Conservation (phyloP, 2,797 vertebrate species). For the Poeciliopsis paucimaculata region DNA sequence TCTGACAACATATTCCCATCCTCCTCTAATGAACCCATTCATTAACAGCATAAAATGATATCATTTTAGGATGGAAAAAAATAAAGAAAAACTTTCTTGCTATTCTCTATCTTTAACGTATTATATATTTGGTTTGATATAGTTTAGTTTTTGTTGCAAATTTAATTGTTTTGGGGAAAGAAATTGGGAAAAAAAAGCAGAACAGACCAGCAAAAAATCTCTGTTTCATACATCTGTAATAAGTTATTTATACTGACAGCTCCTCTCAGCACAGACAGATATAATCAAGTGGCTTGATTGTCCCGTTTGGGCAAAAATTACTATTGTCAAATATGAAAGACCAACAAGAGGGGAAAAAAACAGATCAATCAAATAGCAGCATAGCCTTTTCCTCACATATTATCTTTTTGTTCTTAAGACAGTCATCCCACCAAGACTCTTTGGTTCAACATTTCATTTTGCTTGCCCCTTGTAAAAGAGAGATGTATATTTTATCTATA, state of each 20-base stretch:
- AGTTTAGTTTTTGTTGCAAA: neutral
- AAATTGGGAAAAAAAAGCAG: neutral
- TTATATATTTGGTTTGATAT: neutral
- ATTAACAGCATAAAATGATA: slow-evolving; percentile 37
- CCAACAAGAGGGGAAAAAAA: slow-evolving; percentile 53
- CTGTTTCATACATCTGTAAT: neutral
- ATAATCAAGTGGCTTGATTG: slow-evolving; percentile 24
- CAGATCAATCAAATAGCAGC: slow-evolving; percentile 69
- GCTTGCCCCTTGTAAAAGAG: slow-evolving; percentile 11
- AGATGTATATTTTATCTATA: slow-evolving; percentile 24
- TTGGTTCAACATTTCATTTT: slow-evolving; percentile 26
- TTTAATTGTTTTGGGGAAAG: neutral
- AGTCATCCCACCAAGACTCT: slow-evolving; percentile 37
- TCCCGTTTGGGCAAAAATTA: slow-evolving; percentile 48
- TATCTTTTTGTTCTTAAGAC: slow-evolving; percentile 44
- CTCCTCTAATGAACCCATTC: slow-evolving; percentile 56
- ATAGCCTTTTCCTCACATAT: slow-evolving; percentile 44
- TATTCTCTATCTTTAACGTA: neutral
- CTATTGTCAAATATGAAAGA: slow-evolving; percentile 55
- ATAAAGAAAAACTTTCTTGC: neutral
- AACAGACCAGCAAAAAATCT: neutral
- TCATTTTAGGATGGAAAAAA: slow-evolving; percentile 9
- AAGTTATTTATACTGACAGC: neutral
- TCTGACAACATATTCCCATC: slow-evolving; percentile 40
- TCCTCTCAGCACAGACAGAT: slow-evolving; percentile 9